Evolutionary conservation across 2,888 invertebrate genomes (phyloP).

Genomic region (Rhabditophanes sp.): DNA sequence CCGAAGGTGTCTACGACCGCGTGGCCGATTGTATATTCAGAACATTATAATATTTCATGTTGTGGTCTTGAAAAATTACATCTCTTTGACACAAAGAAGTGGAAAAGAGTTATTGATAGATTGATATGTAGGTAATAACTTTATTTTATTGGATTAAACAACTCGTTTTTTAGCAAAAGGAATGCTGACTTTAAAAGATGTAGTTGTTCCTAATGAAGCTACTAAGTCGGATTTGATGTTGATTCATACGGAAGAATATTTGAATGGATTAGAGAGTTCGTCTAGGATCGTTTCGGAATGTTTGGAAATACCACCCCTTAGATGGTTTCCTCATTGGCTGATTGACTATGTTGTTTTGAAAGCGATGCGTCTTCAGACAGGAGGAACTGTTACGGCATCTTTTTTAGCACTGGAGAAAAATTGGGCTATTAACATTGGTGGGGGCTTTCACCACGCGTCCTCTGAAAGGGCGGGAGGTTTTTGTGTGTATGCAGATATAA

Average conservation of each 20-base stretch:
- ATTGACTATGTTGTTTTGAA: conserved; percentile 61
- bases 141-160: conserved; percentile 3
- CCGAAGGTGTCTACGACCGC: no score
- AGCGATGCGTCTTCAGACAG: conserved; percentile 53
- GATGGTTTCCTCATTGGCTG: conserved; percentile 61
- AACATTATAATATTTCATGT: conserved; percentile 65
- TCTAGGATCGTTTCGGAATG: conserved; percentile 56
- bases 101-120: conserved; percentile 56
- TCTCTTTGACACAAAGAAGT: conserved; percentile 73
- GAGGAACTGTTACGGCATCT: conserved; percentile 63
- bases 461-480: conserved; percentile 72
- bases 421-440: conserved; percentile 77
- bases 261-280: conserved; percentile 47
- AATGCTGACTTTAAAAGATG: conserved; percentile 53
- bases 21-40: conserved; percentile 64
- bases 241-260: conserved; percentile 61
- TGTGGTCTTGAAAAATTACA: conserved; percentile 67
- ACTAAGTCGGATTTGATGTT: conserved; percentile 57
- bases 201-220: conserved; percentile 60
- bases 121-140: conserved; percentile 44
- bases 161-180: conserved; percentile 50
- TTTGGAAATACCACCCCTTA: conserved; percentile 61
- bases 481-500: conserved; percentile 68
- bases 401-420: conserved; percentile 65
- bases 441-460: conserved; percentile 80